Percentiles rank a stretch among this genome's conserved stretches.
Conservation (phyloP, 2,888 invertebrate genomes). For the Lottia gigantea region DNA sequence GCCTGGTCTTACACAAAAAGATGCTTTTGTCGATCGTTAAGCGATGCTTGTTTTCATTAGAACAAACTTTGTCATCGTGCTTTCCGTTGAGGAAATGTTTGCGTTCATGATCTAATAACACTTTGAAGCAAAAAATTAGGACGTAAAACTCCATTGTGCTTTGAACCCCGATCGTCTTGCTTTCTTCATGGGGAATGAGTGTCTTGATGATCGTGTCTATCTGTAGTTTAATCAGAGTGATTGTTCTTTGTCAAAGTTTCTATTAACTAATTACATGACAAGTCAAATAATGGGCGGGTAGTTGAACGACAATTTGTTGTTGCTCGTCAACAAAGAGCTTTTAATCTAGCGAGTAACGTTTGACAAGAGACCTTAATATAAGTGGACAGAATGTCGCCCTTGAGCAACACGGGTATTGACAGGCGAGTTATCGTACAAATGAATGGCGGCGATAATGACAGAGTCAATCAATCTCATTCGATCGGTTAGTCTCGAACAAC, state of each 20-base stretch:
- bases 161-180: no score
- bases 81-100: no score
- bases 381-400: conserved; percentile 17
- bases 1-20: no score
- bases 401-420: conserved; percentile 13
- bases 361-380: conserved; percentile 20
- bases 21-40: no score
- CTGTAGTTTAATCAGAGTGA: neutral
- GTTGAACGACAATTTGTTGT: conserved; percentile 12
- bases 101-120: no score
- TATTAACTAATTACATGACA: conserved; percentile 15
- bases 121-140: no score
- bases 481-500: neutral
- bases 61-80: no score
- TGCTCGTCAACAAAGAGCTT: conserved; percentile 15
- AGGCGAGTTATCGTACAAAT: conserved; percentile 21
- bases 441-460: conserved; percentile 26
- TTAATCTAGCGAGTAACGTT: conserved; percentile 13
- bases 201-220: no score
- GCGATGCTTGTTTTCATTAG: no score
- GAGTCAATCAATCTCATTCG: conserved; percentile 22
- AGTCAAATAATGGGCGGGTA: conserved; percentile 16
- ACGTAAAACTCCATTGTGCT: neutral
- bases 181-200: no score
- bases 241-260: conserved; percentile 21